phyloP scores from a whole-genome alignment of 2,888 invertebrate species.

The Piscicola geometra region DNA sequence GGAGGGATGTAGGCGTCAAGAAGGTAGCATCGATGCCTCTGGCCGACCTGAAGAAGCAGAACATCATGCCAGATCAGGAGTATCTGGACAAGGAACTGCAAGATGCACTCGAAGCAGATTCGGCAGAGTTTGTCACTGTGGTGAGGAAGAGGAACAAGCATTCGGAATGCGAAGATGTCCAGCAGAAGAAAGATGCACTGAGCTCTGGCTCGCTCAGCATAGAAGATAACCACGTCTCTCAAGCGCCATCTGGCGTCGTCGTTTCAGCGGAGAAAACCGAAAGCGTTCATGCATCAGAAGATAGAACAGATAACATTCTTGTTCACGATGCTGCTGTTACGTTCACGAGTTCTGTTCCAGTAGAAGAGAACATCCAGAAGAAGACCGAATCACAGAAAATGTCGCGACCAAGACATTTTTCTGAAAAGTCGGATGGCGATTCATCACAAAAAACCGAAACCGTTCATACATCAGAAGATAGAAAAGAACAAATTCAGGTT shows the following conservation, averaged over 20 bases:
- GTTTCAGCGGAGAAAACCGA: neutral
- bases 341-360: neutral
- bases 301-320: no score
- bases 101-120: neutral
- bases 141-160: slow-evolving; percentile 9
- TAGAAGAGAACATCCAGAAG: neutral
- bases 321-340: no score
- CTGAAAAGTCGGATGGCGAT: neutral
- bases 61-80: neutral
- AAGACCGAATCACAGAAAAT: no score
- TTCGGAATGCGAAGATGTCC: neutral
- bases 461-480: no score
- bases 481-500: no score
- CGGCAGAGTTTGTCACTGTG: neutral
- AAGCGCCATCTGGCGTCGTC: no score
- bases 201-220: no score
- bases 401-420: neutral
- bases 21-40: neutral
- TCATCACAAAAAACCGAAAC: no score
- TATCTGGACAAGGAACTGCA: slow-evolving; percentile 11
- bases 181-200: neutral
- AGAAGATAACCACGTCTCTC: neutral
- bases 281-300: no score
- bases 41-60: neutral
- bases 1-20: neutral